These are phyloP conservation scores for Premnoplex brunnescens DNA, from an alignment of 2,797 vertebrate species.

Conservation along the genomic window DNA sequence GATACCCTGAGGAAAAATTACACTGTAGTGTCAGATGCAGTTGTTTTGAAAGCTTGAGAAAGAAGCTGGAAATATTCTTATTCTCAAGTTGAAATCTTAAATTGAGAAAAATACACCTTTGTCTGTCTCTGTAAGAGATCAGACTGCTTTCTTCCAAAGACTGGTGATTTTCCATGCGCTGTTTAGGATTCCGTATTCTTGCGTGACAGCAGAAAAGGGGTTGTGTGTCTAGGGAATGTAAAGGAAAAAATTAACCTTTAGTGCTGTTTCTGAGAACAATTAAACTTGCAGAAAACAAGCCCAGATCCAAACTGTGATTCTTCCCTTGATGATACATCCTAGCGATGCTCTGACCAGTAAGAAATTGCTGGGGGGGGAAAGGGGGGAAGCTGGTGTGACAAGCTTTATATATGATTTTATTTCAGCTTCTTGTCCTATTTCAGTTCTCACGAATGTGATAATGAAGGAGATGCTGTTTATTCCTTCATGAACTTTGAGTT, in stretches of 20 bases:
- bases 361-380: not conserved
- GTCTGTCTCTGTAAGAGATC: not conserved
- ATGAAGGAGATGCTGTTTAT: not conserved
- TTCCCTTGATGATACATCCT: not conserved
- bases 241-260: not conserved
- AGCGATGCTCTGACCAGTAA: not conserved
- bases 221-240: not conserved
- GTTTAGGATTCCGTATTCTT: not conserved
- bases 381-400: rapidly evolving
- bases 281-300: not conserved
- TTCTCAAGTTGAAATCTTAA: not conserved
- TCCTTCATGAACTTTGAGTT: not conserved
- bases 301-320: not conserved
- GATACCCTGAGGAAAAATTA: not conserved
- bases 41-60: conserved; percentile 32
- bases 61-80: conserved; percentile 1
- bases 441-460: not conserved
- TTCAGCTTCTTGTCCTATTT: not conserved
- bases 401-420: not conserved
- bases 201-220: not conserved
- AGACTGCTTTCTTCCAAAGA: not conserved
- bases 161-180: not conserved
- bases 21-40: not conserved
- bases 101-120: not conserved
- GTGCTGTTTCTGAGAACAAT: not conserved